Conservation (phyloP, 23 tunicate genomes). For the Styela clava region DNA sequence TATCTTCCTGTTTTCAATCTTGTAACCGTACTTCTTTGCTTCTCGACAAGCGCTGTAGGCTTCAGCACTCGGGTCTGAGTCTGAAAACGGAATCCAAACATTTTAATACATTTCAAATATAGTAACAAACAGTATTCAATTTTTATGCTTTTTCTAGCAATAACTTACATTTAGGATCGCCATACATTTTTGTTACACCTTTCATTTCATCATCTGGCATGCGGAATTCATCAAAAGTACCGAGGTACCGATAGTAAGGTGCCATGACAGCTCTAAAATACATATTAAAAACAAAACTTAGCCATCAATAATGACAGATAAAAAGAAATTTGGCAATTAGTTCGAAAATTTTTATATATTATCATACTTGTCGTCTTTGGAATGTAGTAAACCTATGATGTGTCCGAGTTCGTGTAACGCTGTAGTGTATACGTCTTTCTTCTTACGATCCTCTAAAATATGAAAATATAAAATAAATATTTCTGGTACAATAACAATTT, state of each 20-base stretch:
- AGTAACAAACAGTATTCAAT: no score
- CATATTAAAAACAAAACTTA: not conserved
- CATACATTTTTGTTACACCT: conserved; percentile 22
- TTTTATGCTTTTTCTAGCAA: not conserved
- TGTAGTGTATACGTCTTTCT: conserved; percentile 19
- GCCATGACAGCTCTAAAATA: conserved; percentile 20
- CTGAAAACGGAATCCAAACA: conserved; percentile 7
- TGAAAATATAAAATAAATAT: no score
- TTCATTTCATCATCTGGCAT: conserved; percentile 17
- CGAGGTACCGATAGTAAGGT: conserved; percentile 11
- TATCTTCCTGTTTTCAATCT: not conserved
- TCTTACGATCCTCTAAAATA: not conserved
- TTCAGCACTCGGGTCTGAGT: not conserved
- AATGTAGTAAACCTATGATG: conserved; percentile 18
- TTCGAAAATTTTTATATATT: no score
- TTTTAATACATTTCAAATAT: no score
- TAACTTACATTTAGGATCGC: conserved; percentile 7
- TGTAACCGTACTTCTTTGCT: not conserved
- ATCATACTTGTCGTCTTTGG: conserved; percentile 3
- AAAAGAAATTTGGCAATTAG: no score
- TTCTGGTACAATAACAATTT: no score
- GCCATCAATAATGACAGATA: no score
- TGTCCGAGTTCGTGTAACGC: conserved; percentile 23
- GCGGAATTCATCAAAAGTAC: not conserved
- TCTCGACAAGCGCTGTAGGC: conserved; percentile 15